phyloP scores from a whole-genome alignment of 2,113 vertebrate species.

The Ictidomys tridecemlineatus region DNA sequence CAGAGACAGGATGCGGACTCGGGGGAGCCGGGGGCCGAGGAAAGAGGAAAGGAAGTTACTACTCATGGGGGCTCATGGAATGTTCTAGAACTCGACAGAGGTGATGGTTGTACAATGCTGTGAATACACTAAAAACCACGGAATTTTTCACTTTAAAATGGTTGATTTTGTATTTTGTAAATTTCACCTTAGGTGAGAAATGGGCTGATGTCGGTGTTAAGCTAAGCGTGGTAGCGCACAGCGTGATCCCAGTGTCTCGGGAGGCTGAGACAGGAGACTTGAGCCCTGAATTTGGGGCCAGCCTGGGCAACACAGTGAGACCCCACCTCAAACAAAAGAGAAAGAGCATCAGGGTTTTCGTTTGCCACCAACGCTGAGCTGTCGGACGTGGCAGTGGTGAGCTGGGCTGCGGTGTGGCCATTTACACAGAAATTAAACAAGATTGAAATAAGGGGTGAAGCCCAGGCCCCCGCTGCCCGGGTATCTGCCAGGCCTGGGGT shows the following conservation, averaged over 20 bases:
- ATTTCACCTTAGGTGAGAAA: background rate
- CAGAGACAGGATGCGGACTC: background rate
- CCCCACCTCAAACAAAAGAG: background rate
- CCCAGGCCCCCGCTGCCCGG: background rate
- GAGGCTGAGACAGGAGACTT: background rate
- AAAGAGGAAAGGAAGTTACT: background rate
- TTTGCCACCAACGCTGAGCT: background rate
- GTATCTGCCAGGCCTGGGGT: too few species aligned
- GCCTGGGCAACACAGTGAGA: background rate
- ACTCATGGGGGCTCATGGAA: background rate
- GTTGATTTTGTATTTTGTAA: background rate
- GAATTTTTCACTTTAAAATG: background rate
- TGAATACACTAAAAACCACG: background rate
- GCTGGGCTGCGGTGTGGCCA: background rate
- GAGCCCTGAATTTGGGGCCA: background rate
- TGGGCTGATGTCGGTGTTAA: background rate
- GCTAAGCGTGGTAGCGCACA: background rate
- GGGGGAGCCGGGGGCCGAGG: background rate
- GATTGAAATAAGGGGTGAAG: background rate
- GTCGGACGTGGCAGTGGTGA: too few species aligned
- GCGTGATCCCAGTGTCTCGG: background rate
- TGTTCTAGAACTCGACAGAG: background rate
- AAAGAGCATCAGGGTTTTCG: too few species aligned
- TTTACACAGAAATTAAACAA: background rate
- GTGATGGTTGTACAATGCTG: background rate